Evolutionary conservation across 2,113 vertebrate species (phyloP), one percentile per base, ranked within the genome.

Genomic region (Sialia sialis): DNA sequence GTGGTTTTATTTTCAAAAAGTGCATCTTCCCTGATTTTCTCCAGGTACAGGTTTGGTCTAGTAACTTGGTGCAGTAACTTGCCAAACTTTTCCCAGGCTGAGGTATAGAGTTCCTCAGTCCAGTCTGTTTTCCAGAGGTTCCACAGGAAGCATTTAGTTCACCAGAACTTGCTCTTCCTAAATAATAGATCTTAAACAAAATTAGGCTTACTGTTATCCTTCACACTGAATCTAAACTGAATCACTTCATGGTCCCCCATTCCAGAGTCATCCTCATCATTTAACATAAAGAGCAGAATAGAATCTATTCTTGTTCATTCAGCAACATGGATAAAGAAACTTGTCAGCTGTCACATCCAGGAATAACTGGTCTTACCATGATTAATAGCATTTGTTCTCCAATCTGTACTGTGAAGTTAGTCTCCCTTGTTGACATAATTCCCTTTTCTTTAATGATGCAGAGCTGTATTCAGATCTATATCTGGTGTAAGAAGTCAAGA

Each of bases 361-460:
- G 55, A 90, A 52, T 91, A 82, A 89, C 81, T 76, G 66, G 66
- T 94, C 62, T 93, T 89, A 36, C 92, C 19, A 2, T 64, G 76
- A 48, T 75, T 90, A 89, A 59, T 79, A 62, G 63, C 69, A 38
- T 90, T 96, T 87, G 54, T 87, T 96, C 58, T 83, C 38, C 67
- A 73, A 0, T 85, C 67, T 82, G n/a, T 64, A 85, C 70, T 44
- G 20, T 39, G 34, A 90, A 73, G 58, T 76, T 79, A 44, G 25
- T 69, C 49, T 90, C 62, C 41, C 1, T 4, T 79, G 48, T 82
- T 90, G 82, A 85, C 11, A 5, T 49, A 82, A 85, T 88, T 90
- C 44, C 85, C 34, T 13, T 82, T 93, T 95, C 44, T 88, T 46
- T 73, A 91, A 76, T 90, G 95, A 79, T 59, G 19, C 30, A 72